Percentiles rank a stretch among this genome's conserved stretches.
Evolutionary conservation across 2,888 invertebrate species (phyloP).

Genomic region (Pimpla rufipes): DNA sequence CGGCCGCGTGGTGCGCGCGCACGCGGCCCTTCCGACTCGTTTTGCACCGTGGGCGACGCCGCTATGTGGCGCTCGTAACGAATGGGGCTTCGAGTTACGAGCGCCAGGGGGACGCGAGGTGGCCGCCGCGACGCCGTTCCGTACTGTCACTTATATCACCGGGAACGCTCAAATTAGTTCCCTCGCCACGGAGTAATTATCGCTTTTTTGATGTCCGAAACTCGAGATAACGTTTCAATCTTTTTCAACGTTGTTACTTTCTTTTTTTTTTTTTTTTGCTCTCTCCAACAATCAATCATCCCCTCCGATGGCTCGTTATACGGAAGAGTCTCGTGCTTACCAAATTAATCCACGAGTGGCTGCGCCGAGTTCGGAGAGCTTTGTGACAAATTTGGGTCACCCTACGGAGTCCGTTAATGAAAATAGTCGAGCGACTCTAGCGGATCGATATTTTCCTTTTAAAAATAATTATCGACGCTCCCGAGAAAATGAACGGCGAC

Average conservation of each 20-base stretch:
- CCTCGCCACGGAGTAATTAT: slow-evolving; percentile 2
- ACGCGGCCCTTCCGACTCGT: slow-evolving; percentile 32
- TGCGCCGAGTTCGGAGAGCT: neutral
- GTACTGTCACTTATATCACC: slow-evolving; percentile 24
- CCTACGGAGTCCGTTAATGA: neutral
- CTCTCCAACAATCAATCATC: neutral
- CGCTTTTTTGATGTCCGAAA: neutral
- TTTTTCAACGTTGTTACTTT: neutral
- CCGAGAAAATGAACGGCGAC: too few relatives aligned
- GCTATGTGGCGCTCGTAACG: slow-evolving; percentile 61
- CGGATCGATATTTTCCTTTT: neutral
- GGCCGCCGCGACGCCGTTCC: slow-evolving; percentile 51
- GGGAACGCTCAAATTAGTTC: slow-evolving; percentile 22
- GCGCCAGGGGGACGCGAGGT: slow-evolving; percentile 24
- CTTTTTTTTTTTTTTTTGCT: neutral
- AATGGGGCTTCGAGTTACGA: slow-evolving; percentile 71
- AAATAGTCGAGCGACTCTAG: neutral
- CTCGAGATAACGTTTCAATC: neutral
- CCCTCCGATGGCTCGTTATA: neutral
- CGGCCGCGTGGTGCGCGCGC: slow-evolving; percentile 21
- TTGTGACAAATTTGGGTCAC: neutral
- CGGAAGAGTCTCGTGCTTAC: neutral
- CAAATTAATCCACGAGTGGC: neutral
- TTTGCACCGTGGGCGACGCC: slow-evolving; percentile 38
- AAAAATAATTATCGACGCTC: neutral